Base-by-base conservation (phyloP, 2,797 vertebrate genomes). In the Orestias chungarensis region DNA sequence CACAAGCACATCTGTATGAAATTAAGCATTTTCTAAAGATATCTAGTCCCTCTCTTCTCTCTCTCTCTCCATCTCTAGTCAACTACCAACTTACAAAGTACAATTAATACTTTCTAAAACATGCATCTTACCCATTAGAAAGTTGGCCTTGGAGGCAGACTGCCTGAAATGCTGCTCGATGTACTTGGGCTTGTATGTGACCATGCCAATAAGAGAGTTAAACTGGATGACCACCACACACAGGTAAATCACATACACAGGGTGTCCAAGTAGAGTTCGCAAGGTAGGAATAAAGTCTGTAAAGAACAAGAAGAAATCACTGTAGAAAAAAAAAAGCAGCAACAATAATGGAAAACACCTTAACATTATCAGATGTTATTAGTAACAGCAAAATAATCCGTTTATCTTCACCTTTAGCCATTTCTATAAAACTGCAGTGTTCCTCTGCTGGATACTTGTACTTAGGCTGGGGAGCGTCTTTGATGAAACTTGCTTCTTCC, bases 91-190 rank as follows among this genome's bases (percentile, higher is more conserved):
- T 64, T 17, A 70, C 73, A n/a, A 62, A 31, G 46, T 20, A 49
- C 31, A 47, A 4, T 69, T 35, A 1, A 65, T 68, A 46, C 50
- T 57, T 67, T 14, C 74, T 65, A 8, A 42, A 23, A 20, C 23
- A 17, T 59, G 12, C 71, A 38, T 6, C 71, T 4, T 87, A 93
- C 92, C 92, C 92, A 93, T 92, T 6, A 96, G 70, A 80, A 97
- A 93, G 91, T 96, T 99, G 68, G 95, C 91, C 64, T 93, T 95
- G 25, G 96, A 96, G 54, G 95, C 80, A 20, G 96, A 93, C 73
- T 94, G 92, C 44, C 94, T 95, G 68, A 96, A 99, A 75, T 99
- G 97, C 75, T 98, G 96, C 72, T 99, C 97, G 31, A 97, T 79
- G 78, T 96, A 98, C 82, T 99, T 99, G 73, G 96, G 93, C 46